Evolutionary conservation across 2,888 invertebrate species (phyloP), one percentile per base, ranked within the genome.

Genomic region (Sylvicola cinctus): DNA sequence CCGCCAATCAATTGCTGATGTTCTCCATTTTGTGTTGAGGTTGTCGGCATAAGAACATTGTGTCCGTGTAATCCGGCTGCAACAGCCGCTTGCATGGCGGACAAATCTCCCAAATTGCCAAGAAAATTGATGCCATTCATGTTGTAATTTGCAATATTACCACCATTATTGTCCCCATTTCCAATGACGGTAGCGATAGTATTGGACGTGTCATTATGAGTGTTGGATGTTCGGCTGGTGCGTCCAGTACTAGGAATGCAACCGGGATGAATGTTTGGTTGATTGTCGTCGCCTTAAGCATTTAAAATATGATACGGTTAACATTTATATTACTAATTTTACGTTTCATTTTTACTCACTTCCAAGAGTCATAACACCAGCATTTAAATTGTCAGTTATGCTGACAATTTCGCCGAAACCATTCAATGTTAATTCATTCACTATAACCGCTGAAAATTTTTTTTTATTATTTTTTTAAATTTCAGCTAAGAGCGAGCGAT

Each of bases 401-500:
- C 8, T 20, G 5, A 20, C 28, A 36, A 71, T 68, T 50, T 71
- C 70, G 5, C 70, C 70, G 8, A 71, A 56, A 33, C 72, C 73
- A 46, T 72, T 72, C 12, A 72, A 68, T 5, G 70, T 67, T 58
- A 73, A 70, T 34, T 71, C 71, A 48, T 71, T 72, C 13, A 72
- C 70, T 65, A 72, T 68, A 45, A 69, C 71, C 16, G 71, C 67
- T 32, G 70, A 70, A 58, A 55, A n/a, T n/a, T n/a, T n/a, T n/a
- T n/a, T n/a, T n/a, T n/a, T n/a, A n/a, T 26, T n/a, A n/a, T n/a
- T n/a, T n/a, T n/a, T n/a, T n/a, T n/a, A n/a, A n/a, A n/a, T n/a
- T n/a, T n/a, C n/a, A n/a, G n/a, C n/a, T n/a, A n/a, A n/a, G n/a
- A n/a, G n/a, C n/a, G n/a, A n/a, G n/a, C n/a, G 8, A 20, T 20